Evolutionary conservation across 2,888 invertebrate genomes (phyloP).

Genomic region (Caenorhabditis becei): DNA sequence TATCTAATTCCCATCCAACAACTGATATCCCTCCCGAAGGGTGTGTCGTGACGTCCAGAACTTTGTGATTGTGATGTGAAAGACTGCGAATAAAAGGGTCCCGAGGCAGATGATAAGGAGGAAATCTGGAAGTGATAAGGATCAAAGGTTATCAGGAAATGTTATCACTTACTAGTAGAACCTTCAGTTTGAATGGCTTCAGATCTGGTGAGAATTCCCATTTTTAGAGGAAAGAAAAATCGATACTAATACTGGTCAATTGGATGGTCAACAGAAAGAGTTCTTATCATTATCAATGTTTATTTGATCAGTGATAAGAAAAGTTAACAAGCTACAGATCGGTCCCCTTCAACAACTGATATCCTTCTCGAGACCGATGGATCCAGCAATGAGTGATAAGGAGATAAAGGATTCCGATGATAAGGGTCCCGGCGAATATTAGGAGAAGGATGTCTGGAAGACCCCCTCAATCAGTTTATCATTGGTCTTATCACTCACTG

Average conservation of each 20-base stretch:
- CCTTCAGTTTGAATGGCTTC: too few species aligned
- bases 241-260: too few species aligned
- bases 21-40: conserved; percentile 9
- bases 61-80: conserved; percentile 13
- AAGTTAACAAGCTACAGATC: not conserved
- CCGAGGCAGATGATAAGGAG: conserved; percentile 3
- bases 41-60: not conserved
- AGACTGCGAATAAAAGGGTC: conserved; percentile 2
- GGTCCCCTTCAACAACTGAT: conserved; percentile 29
- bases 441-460: conserved; percentile 45
- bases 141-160: too few species aligned
- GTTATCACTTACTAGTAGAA: too few species aligned
- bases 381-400: conserved; percentile 27
- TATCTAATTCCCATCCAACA: conserved; percentile 5
- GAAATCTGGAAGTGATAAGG: conserved; percentile 24
- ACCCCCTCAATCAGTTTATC: too few species aligned
- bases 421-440: conserved; percentile 28
- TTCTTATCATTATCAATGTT: not conserved
- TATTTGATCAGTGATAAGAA: too few species aligned
- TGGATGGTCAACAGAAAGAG: too few species aligned
- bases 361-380: conserved; percentile 35
- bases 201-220: too few species aligned
- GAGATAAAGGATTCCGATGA: conserved; percentile 38
- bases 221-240: too few species aligned
- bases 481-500: conserved; percentile 16